Conservation (phyloP, 2,888 invertebrate species). For the Bimastos eiseni region DNA sequence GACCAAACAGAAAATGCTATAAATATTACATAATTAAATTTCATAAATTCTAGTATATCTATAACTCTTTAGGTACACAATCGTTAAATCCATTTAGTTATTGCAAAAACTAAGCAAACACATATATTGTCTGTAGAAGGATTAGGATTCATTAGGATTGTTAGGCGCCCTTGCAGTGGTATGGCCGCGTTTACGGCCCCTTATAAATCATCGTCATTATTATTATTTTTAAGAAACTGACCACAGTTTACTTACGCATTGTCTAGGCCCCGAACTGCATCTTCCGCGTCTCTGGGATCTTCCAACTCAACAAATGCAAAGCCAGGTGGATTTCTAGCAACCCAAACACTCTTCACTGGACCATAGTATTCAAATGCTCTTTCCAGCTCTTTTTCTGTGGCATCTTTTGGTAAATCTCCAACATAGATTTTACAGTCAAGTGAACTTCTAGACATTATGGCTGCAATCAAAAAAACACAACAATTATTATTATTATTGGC, state of each 20-base stretch:
- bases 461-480: not conserved
- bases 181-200: too few species aligned
- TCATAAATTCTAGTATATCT: not conserved
- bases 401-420: constrained; percentile 41
- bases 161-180: too few species aligned
- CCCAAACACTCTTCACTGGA: constrained; percentile 55
- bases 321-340: constrained; percentile 63
- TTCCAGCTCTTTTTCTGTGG: constrained; percentile 41
- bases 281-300: constrained; percentile 84
- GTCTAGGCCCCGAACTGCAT: constrained; percentile 80
- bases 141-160: too few species aligned
- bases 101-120: not conserved
- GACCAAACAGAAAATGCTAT: not conserved
- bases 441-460: constrained; percentile 29
- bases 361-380: constrained; percentile 55
- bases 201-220: too few species aligned
- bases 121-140: too few species aligned
- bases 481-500: not conserved
- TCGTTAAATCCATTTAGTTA: not conserved
- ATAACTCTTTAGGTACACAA: not conserved
- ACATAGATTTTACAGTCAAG: constrained; percentile 41
- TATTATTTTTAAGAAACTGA: too few species aligned
- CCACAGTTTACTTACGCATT: constrained; percentile 68
- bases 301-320: constrained; percentile 89
- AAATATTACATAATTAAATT: not conserved